These are phyloP conservation scores for Cyclophora punctaria DNA, from an alignment of 2,888 invertebrate genomes.

Conservation along the genomic window DNA sequence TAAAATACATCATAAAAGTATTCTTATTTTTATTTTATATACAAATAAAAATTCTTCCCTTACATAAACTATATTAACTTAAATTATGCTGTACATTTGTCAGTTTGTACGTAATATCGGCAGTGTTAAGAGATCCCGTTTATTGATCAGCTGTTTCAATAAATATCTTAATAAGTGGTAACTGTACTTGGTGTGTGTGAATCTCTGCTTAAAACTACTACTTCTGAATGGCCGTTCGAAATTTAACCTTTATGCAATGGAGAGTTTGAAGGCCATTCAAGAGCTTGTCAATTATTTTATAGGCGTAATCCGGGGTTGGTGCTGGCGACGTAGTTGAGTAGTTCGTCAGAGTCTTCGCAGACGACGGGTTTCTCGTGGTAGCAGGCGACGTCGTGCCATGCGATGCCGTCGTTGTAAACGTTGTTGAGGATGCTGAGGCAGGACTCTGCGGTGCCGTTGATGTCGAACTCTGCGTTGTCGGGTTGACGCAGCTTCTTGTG, in stretches of 20 bases:
- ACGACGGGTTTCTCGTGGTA: constrained; percentile 94
- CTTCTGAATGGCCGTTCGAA: background rate
- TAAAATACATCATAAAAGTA: constrained; percentile 20
- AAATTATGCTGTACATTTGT: constrained; percentile 53
- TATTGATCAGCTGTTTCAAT: background rate
- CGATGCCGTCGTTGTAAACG: constrained; percentile 94
- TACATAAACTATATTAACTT: constrained; percentile 63
- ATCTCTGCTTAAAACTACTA: too few species aligned
- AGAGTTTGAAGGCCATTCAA: constrained; percentile 58
- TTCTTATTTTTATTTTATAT: constrained; percentile 56
- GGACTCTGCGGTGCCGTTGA: constrained; percentile 90
- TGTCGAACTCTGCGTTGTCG: constrained; percentile 93
- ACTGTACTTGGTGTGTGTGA: background rate
- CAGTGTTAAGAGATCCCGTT: constrained; percentile 48
- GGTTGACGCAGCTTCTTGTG: constrained; percentile 92
- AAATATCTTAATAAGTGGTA: background rate
- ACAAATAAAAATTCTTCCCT: constrained; percentile 65
- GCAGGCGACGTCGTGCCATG: constrained; percentile 95
- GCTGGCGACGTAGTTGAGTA: constrained; percentile 87
- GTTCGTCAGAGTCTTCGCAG: constrained; percentile 92
- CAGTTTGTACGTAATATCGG: constrained; percentile 48
- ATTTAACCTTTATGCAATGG: background rate
- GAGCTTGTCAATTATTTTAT: too few species aligned
- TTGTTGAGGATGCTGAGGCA: constrained; percentile 92
- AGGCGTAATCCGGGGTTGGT: constrained; percentile 89